These are phyloP conservation scores for Chydorus sphaericus DNA, from an alignment of 2,888 invertebrate genomes.

Conservation along the genomic window DNA sequence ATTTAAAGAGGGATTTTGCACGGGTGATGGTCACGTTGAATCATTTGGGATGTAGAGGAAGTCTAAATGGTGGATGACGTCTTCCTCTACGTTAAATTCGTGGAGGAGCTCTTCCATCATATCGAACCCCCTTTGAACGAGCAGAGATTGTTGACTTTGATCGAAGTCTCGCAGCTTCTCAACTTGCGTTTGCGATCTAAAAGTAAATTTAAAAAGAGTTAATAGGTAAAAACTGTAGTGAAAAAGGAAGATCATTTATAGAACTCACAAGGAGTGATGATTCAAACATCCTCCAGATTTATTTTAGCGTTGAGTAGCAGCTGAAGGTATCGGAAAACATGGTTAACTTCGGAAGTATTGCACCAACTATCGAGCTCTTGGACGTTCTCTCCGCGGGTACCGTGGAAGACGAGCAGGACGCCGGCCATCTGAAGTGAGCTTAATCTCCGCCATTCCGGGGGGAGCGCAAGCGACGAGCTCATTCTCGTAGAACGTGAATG, in stretches of 20 bases:
- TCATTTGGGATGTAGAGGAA: constrained; percentile 50
- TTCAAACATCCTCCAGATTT: constrained; percentile 57
- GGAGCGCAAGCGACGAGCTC: constrained; percentile 52
- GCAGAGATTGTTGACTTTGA: constrained; percentile 34
- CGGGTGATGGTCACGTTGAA: constrained; percentile 33
- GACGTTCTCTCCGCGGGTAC: constrained; percentile 30
- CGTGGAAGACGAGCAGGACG: constrained; percentile 25
- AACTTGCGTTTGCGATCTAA: constrained; percentile 78
- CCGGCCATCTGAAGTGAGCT: constrained; percentile 24
- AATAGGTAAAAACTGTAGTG: no score
- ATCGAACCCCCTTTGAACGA: constrained; percentile 58
- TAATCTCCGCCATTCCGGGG: constrained; percentile 23
- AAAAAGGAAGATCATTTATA: no score
- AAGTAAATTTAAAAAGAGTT: no score
- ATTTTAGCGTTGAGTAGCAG: constrained; percentile 47
- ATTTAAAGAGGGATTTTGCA: constrained; percentile 31
- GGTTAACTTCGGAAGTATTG: constrained; percentile 66
- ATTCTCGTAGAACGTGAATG: constrained; percentile 66
- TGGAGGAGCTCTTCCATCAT: constrained; percentile 48
- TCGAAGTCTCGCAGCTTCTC: constrained; percentile 42
- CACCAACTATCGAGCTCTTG: constrained; percentile 66
- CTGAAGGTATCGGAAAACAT: constrained; percentile 45
- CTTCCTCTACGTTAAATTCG: constrained; percentile 25
- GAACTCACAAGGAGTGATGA: constrained; percentile 85
- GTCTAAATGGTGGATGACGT: constrained; percentile 41